A percentile compares a stretch with the other conserved stretches of the same genome.
Conservation (phyloP, 2,888 invertebrate species). For the Syrphus vitripennis region DNA sequence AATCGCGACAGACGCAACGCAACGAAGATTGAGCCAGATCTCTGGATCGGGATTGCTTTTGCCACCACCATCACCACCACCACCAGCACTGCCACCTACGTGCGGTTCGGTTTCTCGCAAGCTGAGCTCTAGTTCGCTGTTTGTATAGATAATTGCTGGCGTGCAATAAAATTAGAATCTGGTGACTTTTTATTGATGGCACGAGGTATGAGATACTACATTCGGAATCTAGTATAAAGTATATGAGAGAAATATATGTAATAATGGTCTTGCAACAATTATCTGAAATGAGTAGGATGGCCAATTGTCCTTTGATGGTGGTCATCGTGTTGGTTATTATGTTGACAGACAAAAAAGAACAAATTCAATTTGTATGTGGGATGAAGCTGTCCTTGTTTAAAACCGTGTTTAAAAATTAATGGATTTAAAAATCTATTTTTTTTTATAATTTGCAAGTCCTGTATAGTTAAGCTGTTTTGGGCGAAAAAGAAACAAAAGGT, state of each 20-base stretch:
- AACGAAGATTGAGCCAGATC: constrained; percentile 17
- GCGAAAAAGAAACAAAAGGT: background rate
- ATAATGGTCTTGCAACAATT: constrained; percentile 61
- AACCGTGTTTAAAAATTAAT: background rate
- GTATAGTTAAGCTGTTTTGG: background rate
- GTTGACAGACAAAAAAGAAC: background rate
- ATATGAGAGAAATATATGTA: constrained; percentile 37
- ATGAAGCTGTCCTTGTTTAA: background rate
- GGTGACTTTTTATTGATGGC: constrained; percentile 71
- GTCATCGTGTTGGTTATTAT: constrained; percentile 25
- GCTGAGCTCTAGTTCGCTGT: constrained; percentile 60
- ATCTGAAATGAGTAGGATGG: constrained; percentile 66
- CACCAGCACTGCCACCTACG: constrained; percentile 57
- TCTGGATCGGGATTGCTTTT: constrained; percentile 12
- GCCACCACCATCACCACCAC: background rate
- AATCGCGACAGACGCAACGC: background rate
- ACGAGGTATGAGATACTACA: constrained; percentile 62
- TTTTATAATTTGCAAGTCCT: background rate
- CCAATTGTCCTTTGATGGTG: constrained; percentile 59
- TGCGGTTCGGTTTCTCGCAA: constrained; percentile 16
- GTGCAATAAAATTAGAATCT: constrained; percentile 72
- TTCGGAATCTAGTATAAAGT: background rate
- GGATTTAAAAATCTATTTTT: background rate
- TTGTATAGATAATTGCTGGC: constrained; percentile 69
- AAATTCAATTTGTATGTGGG: background rate